These are phyloP conservation scores for Dendronephthya gigantea DNA, from an alignment of 64 coral and sea anemone species.

Conservation along the genomic window DNA sequence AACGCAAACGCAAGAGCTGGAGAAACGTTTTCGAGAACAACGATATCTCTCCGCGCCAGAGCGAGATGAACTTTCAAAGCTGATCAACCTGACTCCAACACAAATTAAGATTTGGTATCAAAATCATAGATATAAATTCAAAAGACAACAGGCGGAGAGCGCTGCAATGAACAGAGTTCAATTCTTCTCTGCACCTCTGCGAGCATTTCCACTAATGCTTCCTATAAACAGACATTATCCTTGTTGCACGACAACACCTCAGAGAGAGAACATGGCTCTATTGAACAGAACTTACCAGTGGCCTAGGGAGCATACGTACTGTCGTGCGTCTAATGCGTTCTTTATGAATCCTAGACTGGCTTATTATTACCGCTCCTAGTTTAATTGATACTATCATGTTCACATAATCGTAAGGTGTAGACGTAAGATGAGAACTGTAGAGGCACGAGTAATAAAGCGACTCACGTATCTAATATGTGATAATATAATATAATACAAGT, in stretches of 20 bases:
- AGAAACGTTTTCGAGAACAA: conserved; percentile 64
- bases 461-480: no score
- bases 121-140: conserved; percentile 44
- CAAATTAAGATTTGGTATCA: conserved; percentile 83
- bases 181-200: background rate
- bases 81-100: conserved; percentile 55
- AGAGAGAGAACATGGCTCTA: background rate
- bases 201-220: background rate
- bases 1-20: conserved; percentile 53
- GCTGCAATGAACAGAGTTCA: background rate
- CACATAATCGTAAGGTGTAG: no score
- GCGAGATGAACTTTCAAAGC: conserved; percentile 56
- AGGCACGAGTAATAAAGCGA: no score
- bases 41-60: conserved; percentile 55
- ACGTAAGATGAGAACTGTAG: no score
- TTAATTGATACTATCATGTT: background rate
- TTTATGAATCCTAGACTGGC: background rate
- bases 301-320: background rate
- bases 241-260: background rate
- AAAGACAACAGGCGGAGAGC: background rate
- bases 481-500: no score
- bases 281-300: background rate
- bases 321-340: background rate
- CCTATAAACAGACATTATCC: background rate
- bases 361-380: background rate